Evolutionary conservation across 92 coral and sea anemone species (phyloP), one percentile per base, ranked within the genome.

Genomic region (Heteractis magnifica): DNA sequence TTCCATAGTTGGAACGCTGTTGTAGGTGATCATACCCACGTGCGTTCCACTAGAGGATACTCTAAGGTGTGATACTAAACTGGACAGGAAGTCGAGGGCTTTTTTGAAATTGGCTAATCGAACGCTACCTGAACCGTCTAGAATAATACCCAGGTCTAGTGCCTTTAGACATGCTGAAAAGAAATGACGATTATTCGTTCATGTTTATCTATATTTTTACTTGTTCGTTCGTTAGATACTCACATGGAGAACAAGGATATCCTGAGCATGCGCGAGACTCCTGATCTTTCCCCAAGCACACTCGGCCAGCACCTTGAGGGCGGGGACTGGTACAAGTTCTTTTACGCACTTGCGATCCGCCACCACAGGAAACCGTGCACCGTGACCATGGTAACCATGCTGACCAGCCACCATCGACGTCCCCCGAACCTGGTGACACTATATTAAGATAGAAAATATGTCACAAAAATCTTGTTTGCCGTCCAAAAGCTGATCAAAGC

Each of bases 61-160:
- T 58, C 60, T 75, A 11, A 77, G 59, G 49, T 87, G 86, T 14
- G 87, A 78, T 6, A 87, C 84, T 6, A 87, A 65, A 0, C 72
- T 76, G 0, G 76, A 51, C 15, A 87, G 76, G 81, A 87, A 87
- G 15, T 76, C 49, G 10, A 82, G 85, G 11, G 84, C 87, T 72
- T 91, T 87, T 13, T 71, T 70, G 73, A 88, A 91, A 84, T 88
- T 78, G 5, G 8, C 51, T 64, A 51, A 62, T 10, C 76, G 34
- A 15, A 91, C 91, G 75, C 94, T 91, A 1, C 91, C 94, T 5
- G 94, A 91, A n/a, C 89, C 91, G 44, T 91, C 94, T 9, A 91
- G 86, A 50, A 91, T 76, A 49, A 91, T 74, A 12, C 91, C 94
- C 49, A 86, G 71, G 71, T 91, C 94, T 18, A 91, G 56, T 23